These are phyloP conservation scores for Nematostella vectensis DNA, from an alignment of 92 coral and sea anemone species.

Conservation along the genomic window DNA sequence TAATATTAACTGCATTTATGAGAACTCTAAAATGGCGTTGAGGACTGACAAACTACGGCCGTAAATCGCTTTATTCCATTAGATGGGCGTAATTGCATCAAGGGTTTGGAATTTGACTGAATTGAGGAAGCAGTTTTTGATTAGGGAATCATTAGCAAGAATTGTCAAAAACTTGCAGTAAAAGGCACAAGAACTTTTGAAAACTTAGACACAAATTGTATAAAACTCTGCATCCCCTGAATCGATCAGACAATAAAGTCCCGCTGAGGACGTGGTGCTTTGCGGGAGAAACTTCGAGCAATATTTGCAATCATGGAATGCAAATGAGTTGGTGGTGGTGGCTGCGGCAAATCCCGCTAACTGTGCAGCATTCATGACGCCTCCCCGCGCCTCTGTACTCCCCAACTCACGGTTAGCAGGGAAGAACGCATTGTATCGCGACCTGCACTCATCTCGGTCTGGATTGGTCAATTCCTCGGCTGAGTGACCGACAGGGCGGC, in stretches of 20 bases:
- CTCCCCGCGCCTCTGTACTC: not conserved
- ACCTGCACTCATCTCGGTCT: not conserved
- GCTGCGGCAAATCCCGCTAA: conserved; percentile 13
- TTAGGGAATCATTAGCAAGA: too few relatives aligned
- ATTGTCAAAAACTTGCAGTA: too few relatives aligned
- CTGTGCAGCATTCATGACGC: not conserved
- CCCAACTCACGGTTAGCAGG: conserved; percentile 2
- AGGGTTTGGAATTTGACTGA: too few relatives aligned
- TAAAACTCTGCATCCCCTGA: not conserved
- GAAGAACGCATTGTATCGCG: conserved; percentile 15
- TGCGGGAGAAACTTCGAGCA: conserved; percentile 2
- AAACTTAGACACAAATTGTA: conserved; percentile 3
- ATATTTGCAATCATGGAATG: conserved; percentile 2
- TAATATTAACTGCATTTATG: too few relatives aligned
- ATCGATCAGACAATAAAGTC: conserved; percentile 1
- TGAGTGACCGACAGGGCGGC: conserved; percentile 21
- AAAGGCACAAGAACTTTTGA: too few relatives aligned
- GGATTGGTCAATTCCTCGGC: not conserved
- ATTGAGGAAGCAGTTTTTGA: too few relatives aligned
- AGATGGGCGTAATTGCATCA: too few relatives aligned
- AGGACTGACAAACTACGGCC: too few relatives aligned
- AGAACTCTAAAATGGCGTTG: too few relatives aligned
- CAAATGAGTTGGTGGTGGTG: not conserved
- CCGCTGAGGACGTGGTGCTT: not conserved
- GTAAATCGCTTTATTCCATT: too few relatives aligned